Evolutionary conservation across 2,888 invertebrate species (phyloP), one percentile per base, ranked within the genome.

Genomic region (Eueremaeus valkanovi): DNA sequence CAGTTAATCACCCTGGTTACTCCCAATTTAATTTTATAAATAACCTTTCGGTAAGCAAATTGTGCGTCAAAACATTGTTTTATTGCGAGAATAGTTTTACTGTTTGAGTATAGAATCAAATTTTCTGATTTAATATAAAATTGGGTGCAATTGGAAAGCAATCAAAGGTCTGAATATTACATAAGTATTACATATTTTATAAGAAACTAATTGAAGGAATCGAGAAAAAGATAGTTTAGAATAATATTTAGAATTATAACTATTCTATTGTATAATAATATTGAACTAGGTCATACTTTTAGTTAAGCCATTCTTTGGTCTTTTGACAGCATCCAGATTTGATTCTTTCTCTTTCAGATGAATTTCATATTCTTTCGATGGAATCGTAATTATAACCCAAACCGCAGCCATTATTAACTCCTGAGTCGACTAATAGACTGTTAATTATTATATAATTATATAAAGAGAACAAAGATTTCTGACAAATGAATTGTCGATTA

Each of bases 301-400:
- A n/a, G 33, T 76, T 66, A 18, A 73, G 0, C 3, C n/a, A 63
- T 27, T 42, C n/a, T 45, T 72, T 5, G 13, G 13, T 29, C 51
- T 49, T 21, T 68, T 72, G 3, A 27, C 27, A 18, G 24, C 2
- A 16, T 49, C 21, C 27, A 24, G 31, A 45, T 58, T 18, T 42
- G 45, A 31, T 33, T 63, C 70, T 11, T 58, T 68, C 58, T 61
- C 74, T 24, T 33, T 36, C 13, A 63, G 51, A 11, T 76, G 42
- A 16, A 18, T 13, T 66, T 73, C 75, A 63, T 55, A 63, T 13
- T 73, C 45, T 45, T 49, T 61, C 13, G 68, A n/a, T 0, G 76
- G 76, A 72, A 76, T 70, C 21, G 63, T 74, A 29, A 76, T 72
- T 21, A 74, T 74, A 16, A 76, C 72, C 74, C 29, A 75, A 68